Conservation (phyloP, 2,113 vertebrate genomes). For the Mixornis gularis region DNA sequence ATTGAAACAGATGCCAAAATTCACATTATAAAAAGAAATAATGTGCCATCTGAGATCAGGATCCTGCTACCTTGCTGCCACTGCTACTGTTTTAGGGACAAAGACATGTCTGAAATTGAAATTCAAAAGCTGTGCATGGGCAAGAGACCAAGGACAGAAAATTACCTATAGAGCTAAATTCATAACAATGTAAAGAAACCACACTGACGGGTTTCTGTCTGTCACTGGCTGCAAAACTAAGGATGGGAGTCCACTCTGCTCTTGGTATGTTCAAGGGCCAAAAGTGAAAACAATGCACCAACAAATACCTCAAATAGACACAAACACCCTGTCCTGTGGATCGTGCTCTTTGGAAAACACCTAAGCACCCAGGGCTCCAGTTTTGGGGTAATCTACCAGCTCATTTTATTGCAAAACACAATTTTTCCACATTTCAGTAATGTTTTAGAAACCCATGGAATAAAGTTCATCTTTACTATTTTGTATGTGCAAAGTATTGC, state of each 20-base stretch:
- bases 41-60: not conserved
- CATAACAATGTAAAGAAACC: not conserved
- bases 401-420: not conserved
- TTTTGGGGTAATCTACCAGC: not conserved
- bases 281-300: not conserved
- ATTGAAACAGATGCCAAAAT: not conserved
- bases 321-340: not conserved
- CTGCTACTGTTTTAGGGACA: not conserved
- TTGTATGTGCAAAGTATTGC: not conserved
- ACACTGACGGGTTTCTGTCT: not conserved
- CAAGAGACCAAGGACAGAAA: not conserved
- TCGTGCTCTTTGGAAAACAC: not conserved
- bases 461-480: not conserved
- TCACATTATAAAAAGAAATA: not conserved
- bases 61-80: not conserved
- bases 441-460: not conserved
- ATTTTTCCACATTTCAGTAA: not conserved
- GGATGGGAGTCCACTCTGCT: not conserved
- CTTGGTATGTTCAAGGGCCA: not conserved
- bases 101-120: not conserved
- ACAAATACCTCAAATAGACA: not conserved
- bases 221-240: not conserved
- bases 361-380: not conserved
- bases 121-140: not conserved
- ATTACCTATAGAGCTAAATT: not conserved